Base-by-base conservation (phyloP, 2,888 invertebrate genomes). In the Diarsia mendica region DNA sequence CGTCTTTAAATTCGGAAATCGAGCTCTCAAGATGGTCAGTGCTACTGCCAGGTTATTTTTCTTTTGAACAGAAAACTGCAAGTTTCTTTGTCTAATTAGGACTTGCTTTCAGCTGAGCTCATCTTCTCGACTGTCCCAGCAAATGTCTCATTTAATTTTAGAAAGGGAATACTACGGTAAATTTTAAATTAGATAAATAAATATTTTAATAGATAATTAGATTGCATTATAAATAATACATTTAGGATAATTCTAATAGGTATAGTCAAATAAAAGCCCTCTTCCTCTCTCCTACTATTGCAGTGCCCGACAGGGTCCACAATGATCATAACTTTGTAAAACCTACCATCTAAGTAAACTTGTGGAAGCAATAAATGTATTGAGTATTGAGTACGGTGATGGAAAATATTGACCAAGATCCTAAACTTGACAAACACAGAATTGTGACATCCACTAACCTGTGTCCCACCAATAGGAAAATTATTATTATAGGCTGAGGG, bases 41-140 rank as follows among this genome's bases (percentile, higher is more conserved):
- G 44, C 63, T 23, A 65, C 58, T 75, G 10, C 44, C 33, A 51
- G 15, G 8, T 75, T 46, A n/a, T 20, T 46, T 63, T 63, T 48
- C 13, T 3, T 23, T 51, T 75, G 44, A 20, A 39, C 8, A 51
- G 48, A 28, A 3, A 65, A 48, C 33, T 80, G 51, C 46, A 63
- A 75, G 67, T 46, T 48, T 49, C 46, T 58, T 65, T 49, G 61
- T 80, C 46, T 64, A 58, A 73, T 65, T 46, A 80, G 28, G 28
- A 39, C 80, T 65, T 13, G 58, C 23, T 60, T 51, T 77, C 51
- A 73, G 39, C 18, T 18, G n/a, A 28, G 23, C 33, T 51, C 23
- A 6, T 63, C 44, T 63, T 13, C 20, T 49, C 13, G 15, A 72
- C 49, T 71, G 15, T 46, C 72, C 33, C 20, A 2, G 15, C 3